Conservation (phyloP, 2,113 vertebrate genomes). For the Acrocephalus kingi region DNA sequence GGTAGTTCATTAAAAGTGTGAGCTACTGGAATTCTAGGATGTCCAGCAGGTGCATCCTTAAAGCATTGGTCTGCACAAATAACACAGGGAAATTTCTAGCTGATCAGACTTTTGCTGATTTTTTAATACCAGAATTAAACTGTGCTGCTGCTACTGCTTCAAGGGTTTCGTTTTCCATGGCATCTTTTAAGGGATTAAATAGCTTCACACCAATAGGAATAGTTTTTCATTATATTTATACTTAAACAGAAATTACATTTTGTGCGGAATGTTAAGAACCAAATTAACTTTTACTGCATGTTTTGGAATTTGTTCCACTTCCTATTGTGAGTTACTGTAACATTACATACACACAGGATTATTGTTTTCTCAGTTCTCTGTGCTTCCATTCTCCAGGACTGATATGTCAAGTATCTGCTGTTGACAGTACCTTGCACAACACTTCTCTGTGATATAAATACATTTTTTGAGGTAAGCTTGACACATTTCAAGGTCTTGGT, state of each 20-base stretch:
- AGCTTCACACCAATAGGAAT: not conserved
- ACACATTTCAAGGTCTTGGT: not conserved
- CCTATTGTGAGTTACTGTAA: not conserved
- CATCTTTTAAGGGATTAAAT: not conserved
- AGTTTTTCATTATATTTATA: not conserved
- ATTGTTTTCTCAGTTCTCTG: not conserved
- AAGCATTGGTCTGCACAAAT: not conserved
- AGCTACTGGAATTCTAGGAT: not conserved
- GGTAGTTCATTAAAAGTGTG: not conserved
- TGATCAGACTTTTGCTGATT: not conserved
- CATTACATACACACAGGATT: not conserved
- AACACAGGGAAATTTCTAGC: not conserved
- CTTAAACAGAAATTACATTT: not conserved
- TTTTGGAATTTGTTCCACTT: not conserved
- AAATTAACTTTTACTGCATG: not conserved
- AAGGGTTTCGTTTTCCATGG: not conserved
- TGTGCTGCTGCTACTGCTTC: not conserved
- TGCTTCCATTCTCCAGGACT: not conserved
- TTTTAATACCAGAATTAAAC: not conserved
- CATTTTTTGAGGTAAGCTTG: not conserved
- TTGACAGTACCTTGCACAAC: not conserved
- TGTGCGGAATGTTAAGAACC: not conserved
- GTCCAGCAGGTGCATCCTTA: not conserved
- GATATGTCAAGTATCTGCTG: not conserved
- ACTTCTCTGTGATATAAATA: not conserved